Percentiles rank a stretch among this genome's conserved stretches.
Conservation (phyloP, 1,140 invertebrate species). For the Sweltsa coloradensis region DNA sequence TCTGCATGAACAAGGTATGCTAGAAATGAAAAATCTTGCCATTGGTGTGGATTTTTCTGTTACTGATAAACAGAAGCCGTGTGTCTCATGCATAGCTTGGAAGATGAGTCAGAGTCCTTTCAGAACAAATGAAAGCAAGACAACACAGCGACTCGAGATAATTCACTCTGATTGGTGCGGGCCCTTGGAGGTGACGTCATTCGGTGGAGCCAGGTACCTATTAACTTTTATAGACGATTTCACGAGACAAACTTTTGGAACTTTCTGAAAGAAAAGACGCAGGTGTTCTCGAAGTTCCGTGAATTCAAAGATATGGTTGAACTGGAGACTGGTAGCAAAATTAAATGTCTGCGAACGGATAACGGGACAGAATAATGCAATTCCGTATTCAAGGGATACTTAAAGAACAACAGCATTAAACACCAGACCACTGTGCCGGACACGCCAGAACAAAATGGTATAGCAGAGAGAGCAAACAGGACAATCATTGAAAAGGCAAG, state of each 20-base stretch:
- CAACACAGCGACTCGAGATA: too few species aligned
- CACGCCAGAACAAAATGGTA: slow-evolving; percentile 29
- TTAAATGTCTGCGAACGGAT: slow-evolving; percentile 12
- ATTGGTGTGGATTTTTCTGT: too few species aligned
- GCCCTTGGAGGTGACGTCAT: slow-evolving; percentile 19
- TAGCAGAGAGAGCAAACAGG: slow-evolving; percentile 28
- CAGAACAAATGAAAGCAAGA: too few species aligned
- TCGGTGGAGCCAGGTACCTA: slow-evolving; percentile 6
- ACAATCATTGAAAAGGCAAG: slow-evolving; percentile 27
- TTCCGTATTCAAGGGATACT: neutral
- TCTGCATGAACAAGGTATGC: too few species aligned
- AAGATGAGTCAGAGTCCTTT: too few species aligned
- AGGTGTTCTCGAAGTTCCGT: slow-evolving; percentile 4
- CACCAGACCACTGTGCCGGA: slow-evolving; percentile 21
- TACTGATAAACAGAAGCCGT: too few species aligned
- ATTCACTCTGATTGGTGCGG: slow-evolving; percentile 25
- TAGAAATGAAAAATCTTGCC: too few species aligned
- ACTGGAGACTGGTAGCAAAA: slow-evolving; percentile 9
- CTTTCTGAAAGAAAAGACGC: neutral
- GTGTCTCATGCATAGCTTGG: too few species aligned
- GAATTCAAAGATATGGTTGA: slow-evolving; percentile 9
- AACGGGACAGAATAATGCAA: slow-evolving; percentile 13
- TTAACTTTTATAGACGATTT: slow-evolving; percentile 7
- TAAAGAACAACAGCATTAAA: slow-evolving; percentile 19
- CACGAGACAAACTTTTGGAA: slow-evolving; percentile 6